Conservation (phyloP, 2,888 invertebrate species). For the Cosmopolites sordidus region DNA sequence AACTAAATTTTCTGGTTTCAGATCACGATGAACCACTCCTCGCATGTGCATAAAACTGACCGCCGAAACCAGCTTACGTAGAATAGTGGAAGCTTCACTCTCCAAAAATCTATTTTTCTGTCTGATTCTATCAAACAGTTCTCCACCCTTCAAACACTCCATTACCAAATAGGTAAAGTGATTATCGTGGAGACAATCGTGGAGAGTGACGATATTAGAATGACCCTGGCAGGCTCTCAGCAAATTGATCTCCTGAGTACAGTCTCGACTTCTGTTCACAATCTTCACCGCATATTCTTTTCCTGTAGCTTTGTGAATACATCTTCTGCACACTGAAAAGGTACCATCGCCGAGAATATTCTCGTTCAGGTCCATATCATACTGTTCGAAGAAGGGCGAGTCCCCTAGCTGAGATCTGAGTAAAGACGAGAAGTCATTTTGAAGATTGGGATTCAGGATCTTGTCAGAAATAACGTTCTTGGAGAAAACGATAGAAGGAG, state of each 20-base stretch:
- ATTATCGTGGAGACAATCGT: constrained; percentile 80
- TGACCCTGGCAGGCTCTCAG: constrained; percentile 84
- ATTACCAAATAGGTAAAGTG: constrained; percentile 83
- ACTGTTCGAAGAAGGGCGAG: constrained; percentile 81
- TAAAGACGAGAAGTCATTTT: constrained; percentile 30
- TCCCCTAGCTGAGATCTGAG: constrained; percentile 49
- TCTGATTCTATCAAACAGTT: constrained; percentile 66
- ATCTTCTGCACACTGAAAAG: constrained; percentile 81
- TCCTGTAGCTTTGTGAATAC: constrained; percentile 60
- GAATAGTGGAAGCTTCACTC: constrained; percentile 70
- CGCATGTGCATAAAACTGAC: constrained; percentile 80
- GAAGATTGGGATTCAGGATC: constrained; percentile 54
- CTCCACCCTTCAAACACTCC: constrained; percentile 81
- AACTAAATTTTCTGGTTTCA: constrained; percentile 87
- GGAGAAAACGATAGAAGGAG: constrained; percentile 83
- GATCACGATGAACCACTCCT: constrained; percentile 85
- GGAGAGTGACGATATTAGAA: constrained; percentile 77
- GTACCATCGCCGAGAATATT: constrained; percentile 82
- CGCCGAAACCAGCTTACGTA: constrained; percentile 78
- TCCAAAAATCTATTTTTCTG: constrained; percentile 70
- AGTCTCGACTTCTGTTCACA: constrained; percentile 62
- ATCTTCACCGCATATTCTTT: constrained; percentile 87
- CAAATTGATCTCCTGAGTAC: constrained; percentile 70
- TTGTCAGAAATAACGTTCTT: constrained; percentile 74
- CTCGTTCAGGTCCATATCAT: constrained; percentile 67